These are phyloP conservation scores for Caiman crocodilus DNA, from an alignment of 2,797 vertebrate species.

Conservation along the genomic window DNA sequence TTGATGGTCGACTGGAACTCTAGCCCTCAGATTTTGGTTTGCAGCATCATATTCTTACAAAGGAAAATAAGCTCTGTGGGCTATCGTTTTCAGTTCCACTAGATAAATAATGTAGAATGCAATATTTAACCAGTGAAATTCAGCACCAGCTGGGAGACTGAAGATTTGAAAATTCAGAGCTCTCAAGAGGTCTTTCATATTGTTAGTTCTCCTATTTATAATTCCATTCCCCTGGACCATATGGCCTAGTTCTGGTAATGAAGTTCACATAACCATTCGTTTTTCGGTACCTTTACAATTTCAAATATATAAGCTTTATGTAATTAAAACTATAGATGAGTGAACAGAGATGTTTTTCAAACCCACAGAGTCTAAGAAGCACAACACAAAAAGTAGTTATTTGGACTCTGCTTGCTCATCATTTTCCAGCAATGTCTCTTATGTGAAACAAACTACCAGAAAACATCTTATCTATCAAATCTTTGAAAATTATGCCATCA, in stretches of 20 bases:
- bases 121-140: neutral
- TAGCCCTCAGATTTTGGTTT: neutral
- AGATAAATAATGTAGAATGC: neutral
- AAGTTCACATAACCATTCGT: neutral
- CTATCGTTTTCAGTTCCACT: neutral
- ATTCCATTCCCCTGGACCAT: neutral
- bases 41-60: accelerated
- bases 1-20: neutral
- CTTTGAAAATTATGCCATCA: constrained; percentile 17
- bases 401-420: neutral
- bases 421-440: neutral
- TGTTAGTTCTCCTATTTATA: accelerated
- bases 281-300: neutral
- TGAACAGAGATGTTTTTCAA: neutral
- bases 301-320: neutral
- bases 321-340: neutral
- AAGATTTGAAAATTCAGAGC: neutral
- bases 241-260: neutral
- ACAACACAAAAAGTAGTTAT: neutral
- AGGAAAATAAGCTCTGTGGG: neutral
- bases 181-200: neutral
- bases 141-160: neutral
- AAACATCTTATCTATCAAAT: constrained; percentile 2
- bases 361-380: neutral
- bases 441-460: neutral